These are phyloP conservation scores for Nyctibius grandis DNA, from an alignment of 2,797 vertebrate genomes.

Conservation along the genomic window DNA sequence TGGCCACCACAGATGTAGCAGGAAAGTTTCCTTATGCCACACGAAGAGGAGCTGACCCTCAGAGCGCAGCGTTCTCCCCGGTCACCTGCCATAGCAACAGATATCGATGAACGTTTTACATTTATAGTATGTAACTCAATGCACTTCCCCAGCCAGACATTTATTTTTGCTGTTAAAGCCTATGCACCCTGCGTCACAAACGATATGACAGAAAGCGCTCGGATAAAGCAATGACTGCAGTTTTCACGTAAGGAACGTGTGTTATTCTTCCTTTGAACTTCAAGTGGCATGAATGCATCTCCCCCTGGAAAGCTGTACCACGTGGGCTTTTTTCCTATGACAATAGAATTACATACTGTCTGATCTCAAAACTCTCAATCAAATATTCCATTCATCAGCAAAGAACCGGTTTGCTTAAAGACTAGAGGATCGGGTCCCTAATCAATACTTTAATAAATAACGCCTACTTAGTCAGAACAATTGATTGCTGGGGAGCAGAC, in stretches of 20 bases:
- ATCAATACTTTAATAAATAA: constrained; percentile 49
- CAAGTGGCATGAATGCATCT: neutral
- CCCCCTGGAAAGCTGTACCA: neutral
- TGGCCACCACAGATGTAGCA: accelerated
- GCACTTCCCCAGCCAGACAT: neutral
- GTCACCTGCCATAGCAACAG: constrained; percentile 34
- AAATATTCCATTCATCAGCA: neutral
- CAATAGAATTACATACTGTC: neutral
- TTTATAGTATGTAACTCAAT: neutral
- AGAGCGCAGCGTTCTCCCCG: accelerated
- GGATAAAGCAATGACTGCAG: neutral
- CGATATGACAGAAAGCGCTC: neutral
- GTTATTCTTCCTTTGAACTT: neutral
- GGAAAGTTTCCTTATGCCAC: neutral
- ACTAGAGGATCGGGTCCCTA: neutral
- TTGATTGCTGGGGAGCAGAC: constrained; percentile 4
- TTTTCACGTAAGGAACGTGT: neutral
- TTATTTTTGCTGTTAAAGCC: neutral
- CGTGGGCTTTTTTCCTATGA: neutral
- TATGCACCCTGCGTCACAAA: neutral
- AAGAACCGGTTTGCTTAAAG: neutral
- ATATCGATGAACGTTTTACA: neutral
- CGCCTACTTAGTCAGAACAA: neutral
- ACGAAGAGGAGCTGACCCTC: neutral
- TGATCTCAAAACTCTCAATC: neutral